A percentile compares a stretch with the other conserved stretches of the same genome.
phyloP scores from a whole-genome alignment of 2,888 invertebrate genomes.

The Campoplex nolae region DNA sequence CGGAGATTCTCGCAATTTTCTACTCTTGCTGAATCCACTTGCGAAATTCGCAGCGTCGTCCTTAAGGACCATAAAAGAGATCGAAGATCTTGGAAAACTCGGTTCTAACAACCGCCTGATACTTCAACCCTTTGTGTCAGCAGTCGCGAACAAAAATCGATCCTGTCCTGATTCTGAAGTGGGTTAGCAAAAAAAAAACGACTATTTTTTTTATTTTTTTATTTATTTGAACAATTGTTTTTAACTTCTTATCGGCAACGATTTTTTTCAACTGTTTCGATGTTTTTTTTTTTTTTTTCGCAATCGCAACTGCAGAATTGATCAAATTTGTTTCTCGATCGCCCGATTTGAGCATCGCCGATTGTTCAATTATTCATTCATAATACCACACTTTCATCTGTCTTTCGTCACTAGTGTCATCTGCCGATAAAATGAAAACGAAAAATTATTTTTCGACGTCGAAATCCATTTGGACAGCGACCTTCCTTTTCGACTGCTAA shows the following conservation, averaged over 20 bases:
- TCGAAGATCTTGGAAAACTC: slow-evolving; percentile 8
- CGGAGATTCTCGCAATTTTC: slow-evolving; percentile 30
- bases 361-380: neutral
- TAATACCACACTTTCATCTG: neutral
- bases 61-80: slow-evolving; percentile 16
- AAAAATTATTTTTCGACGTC: neutral
- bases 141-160: neutral
- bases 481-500: neutral
- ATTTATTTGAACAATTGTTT: neutral
- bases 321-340: neutral
- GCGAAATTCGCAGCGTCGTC: slow-evolving; percentile 32
- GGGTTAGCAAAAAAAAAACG: neutral
- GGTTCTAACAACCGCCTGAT: neutral
- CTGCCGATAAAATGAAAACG: neutral
- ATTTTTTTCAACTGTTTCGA: neutral
- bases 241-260: neutral
- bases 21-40: slow-evolving; percentile 24
- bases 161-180: neutral
- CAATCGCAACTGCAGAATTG: neutral
- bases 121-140: neutral
- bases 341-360: neutral
- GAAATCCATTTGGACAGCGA: neutral
- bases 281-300: neutral
- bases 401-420: neutral
- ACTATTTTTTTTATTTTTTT: neutral